Percentiles rank a stretch among this genome's conserved stretches.
phyloP scores from a whole-genome alignment of 2,113 vertebrate species.

The Colius striatus region DNA sequence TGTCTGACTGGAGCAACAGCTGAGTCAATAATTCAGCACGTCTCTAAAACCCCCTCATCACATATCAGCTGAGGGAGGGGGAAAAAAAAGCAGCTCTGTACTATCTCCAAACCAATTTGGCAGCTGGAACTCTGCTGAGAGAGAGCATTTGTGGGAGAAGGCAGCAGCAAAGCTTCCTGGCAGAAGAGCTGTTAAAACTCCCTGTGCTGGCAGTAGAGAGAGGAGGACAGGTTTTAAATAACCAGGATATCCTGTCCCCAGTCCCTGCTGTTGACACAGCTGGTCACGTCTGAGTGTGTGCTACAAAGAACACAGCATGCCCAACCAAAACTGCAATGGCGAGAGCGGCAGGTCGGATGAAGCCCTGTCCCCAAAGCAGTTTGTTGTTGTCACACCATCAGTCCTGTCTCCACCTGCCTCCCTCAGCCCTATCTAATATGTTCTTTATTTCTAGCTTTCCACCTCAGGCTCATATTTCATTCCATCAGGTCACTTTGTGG shows the following conservation, averaged over 20 bases:
- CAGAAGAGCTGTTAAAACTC: background rate
- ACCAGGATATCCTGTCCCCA: background rate
- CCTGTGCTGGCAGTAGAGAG: constrained; percentile 35
- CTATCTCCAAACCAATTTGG: constrained; percentile 12
- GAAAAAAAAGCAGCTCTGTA: background rate
- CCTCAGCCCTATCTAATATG: background rate
- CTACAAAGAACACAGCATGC: background rate
- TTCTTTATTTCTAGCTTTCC: background rate
- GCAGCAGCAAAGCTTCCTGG: constrained; percentile 8
- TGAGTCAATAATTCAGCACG: constrained; percentile 27
- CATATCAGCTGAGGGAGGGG: background rate
- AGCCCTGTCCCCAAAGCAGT: too few species aligned
- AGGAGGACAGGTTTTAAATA: constrained; percentile 36
- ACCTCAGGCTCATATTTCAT: background rate
- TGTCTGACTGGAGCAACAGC: background rate
- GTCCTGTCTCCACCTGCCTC: background rate
- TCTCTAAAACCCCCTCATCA: background rate
- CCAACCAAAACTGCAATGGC: constrained; percentile 57
- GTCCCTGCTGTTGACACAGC: constrained; percentile 52
- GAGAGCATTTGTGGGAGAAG: background rate
- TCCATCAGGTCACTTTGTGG: too few species aligned
- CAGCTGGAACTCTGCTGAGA: constrained; percentile 21
- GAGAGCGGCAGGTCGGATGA: background rate
- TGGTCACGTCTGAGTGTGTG: constrained; percentile 60
- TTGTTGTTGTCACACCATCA: background rate